These are phyloP conservation scores for Paralichthys olivaceus DNA, from an alignment of 2,113 vertebrate species.

Conservation along the genomic window DNA sequence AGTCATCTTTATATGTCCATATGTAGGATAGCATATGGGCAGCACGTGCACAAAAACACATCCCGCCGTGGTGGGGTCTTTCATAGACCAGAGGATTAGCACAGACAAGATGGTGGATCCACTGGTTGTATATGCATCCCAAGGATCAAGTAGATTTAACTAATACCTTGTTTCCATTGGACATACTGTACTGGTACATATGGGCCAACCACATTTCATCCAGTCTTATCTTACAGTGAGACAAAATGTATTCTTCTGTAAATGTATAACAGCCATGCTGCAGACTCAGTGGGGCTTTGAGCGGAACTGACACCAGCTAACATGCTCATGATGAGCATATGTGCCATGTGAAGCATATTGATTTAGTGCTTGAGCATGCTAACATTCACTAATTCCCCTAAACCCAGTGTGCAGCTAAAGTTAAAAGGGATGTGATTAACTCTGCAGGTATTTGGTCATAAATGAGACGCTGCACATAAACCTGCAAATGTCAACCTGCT, in stretches of 20 bases:
- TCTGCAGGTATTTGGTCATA: background rate
- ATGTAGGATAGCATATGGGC: constrained; percentile 38
- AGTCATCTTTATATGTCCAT: constrained; percentile 11
- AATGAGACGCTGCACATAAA: background rate
- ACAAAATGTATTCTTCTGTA: constrained; percentile 2
- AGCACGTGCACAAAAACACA: constrained; percentile 11
- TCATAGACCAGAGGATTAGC: constrained; percentile 64
- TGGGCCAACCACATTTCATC: constrained; percentile 18
- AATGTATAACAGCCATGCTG: constrained; percentile 5
- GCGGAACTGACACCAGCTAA: background rate
- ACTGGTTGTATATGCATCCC: constrained; percentile 70
- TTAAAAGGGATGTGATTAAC: background rate
- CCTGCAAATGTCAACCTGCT: background rate
- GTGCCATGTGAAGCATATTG: background rate
- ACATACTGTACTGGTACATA: constrained; percentile 17
- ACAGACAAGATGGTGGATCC: constrained; percentile 53
- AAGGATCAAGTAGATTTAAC: constrained; percentile 65
- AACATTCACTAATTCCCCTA: background rate
- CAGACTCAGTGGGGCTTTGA: background rate
- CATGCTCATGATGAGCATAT: background rate
- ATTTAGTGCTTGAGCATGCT: background rate
- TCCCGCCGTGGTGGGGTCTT: constrained; percentile 44
- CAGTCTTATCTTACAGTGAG: background rate
- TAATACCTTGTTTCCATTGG: constrained; percentile 56
- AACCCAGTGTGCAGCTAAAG: background rate